phyloP scores from a whole-genome alignment of 1,140 invertebrate genomes.

The Aphelenchoides fujianensis region DNA sequence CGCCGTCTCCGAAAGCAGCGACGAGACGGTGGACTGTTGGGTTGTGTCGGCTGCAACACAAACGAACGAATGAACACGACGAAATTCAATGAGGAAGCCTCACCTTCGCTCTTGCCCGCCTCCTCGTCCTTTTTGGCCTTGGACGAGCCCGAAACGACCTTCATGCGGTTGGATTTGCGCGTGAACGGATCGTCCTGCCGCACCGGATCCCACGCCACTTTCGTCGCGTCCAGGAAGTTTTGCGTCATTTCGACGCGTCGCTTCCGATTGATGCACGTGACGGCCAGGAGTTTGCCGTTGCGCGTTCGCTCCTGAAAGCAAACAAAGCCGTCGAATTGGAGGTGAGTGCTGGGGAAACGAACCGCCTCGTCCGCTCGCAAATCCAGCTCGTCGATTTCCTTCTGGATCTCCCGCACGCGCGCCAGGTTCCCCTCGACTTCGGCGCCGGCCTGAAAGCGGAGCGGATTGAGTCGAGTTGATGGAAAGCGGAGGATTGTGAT shows the following conservation, averaged over 20 bases:
- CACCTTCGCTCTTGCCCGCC: too few species aligned
- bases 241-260: slow-evolving; percentile 52
- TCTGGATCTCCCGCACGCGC: slow-evolving; percentile 36
- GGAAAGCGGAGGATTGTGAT: too few species aligned
- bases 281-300: slow-evolving; percentile 25
- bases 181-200: slow-evolving; percentile 49
- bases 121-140: slow-evolving; percentile 24
- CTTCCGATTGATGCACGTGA: slow-evolving; percentile 44
- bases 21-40: too few species aligned
- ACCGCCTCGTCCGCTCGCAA: slow-evolving; percentile 22
- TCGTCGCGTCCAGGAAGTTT: slow-evolving; percentile 31
- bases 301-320: slow-evolving; percentile 15
- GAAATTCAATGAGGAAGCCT: too few species aligned
- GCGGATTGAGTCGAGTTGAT: too few species aligned
- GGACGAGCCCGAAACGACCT: slow-evolving; percentile 37
- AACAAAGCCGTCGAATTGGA: neutral
- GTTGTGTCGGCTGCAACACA: too few species aligned
- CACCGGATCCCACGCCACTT: slow-evolving; percentile 11
- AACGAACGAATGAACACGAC: too few species aligned
- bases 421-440: slow-evolving; percentile 30
- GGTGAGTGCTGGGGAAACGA: too few species aligned
- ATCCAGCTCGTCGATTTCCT: slow-evolving; percentile 43
- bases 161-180: slow-evolving; percentile 37
- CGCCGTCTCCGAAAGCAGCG: too few species aligned
- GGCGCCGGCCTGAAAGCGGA: slow-evolving; percentile 39